A percentile compares a stretch with the other conserved stretches of the same genome.
Conservation (phyloP, 2,888 invertebrate genomes). For the Tetranychus truncatus region DNA sequence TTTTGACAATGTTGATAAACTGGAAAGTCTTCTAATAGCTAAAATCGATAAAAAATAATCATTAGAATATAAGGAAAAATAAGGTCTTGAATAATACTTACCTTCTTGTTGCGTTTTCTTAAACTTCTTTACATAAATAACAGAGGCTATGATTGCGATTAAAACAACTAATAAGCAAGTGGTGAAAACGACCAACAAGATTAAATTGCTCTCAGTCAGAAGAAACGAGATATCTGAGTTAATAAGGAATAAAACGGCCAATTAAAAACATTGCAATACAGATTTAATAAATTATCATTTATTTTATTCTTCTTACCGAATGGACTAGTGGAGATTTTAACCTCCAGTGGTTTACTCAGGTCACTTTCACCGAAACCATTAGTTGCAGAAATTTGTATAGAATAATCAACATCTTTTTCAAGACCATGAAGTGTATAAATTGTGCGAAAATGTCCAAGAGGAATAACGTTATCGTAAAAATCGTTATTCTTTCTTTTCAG, state of each 20-base stretch:
- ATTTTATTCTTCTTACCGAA: neutral
- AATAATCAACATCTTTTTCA: neutral
- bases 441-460: neutral
- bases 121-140: slow-evolving; percentile 4
- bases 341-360: neutral
- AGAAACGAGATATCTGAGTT: slow-evolving; percentile 1
- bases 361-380: neutral
- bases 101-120: neutral
- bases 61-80: neutral
- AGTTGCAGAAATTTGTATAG: neutral
- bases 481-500: neutral
- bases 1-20: neutral
- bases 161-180: neutral
- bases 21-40: neutral
- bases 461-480: neutral
- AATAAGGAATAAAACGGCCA: neutral
- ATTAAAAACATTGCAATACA: neutral
- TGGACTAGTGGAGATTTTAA: neutral
- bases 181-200: neutral
- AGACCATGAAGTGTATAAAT: neutral
- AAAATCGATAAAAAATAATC: neutral
- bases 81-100: neutral
- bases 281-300: neutral
- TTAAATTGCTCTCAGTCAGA: neutral
- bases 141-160: neutral